Conservation (phyloP, 37 sponge, comb jelly and placozoan species). For the Beroe ovata region DNA sequence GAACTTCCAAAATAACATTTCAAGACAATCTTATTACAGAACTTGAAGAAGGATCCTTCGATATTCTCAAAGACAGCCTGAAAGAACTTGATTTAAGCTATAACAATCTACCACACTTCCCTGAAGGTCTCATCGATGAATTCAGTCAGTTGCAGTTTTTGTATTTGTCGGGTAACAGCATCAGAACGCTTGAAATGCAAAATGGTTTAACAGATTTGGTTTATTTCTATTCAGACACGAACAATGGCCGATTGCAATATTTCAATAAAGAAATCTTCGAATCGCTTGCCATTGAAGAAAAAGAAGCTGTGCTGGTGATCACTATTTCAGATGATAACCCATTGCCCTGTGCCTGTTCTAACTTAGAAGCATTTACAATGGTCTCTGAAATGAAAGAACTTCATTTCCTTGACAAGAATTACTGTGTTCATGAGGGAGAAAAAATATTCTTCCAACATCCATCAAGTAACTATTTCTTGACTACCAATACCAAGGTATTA, state of each 20-base stretch:
- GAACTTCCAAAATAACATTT: neutral
- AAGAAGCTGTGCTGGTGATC: neutral
- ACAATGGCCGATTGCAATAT: neutral
- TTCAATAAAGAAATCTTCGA: constrained; percentile 9
- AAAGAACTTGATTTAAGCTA: constrained; percentile 4
- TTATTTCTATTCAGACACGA: neutral
- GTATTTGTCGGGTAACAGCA: neutral
- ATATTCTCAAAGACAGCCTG: neutral
- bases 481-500: neutral
- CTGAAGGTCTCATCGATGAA: neutral
- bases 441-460: neutral
- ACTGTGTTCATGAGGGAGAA: neutral
- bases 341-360: constrained; percentile 5
- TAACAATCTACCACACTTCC: neutral
- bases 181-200: neutral
- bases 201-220: neutral
- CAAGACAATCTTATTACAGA: neutral
- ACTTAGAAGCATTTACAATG: constrained; percentile 31
- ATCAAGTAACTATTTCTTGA: neutral
- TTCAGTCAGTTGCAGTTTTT: neutral
- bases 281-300: constrained; percentile 1
- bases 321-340: neutral
- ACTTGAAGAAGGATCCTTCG: constrained; percentile 20
- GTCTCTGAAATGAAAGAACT: neutral
- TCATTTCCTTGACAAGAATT: neutral